These are phyloP conservation scores for Spatulosminthurus flaviceps DNA, from an alignment of 2,888 invertebrate genomes.

Conservation along the genomic window DNA sequence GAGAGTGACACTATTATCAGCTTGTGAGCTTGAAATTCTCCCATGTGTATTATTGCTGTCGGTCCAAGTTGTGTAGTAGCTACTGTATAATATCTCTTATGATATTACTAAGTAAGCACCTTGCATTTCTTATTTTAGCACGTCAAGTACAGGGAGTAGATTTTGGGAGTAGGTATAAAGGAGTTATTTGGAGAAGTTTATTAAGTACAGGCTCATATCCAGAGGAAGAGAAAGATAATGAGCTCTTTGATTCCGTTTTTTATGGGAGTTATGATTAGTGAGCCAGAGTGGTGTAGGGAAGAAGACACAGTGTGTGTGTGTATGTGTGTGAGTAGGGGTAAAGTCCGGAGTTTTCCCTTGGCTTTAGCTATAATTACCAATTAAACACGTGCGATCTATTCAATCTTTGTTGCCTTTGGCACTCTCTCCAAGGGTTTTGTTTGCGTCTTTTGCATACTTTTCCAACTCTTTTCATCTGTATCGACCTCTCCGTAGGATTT, in stretches of 20 bases:
- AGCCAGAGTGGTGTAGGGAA: neutral
- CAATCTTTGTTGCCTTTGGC: slow-evolving; percentile 27
- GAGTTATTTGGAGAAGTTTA: neutral
- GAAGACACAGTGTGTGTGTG: neutral
- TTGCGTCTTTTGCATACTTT: neutral
- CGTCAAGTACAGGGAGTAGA: neutral
- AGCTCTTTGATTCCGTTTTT: slow-evolving; percentile 11
- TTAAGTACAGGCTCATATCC: neutral
- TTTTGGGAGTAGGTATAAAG: neutral
- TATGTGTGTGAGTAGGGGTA: neutral
- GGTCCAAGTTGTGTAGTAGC: neutral
- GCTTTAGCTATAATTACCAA: slow-evolving; percentile 18
- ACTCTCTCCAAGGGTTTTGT: slow-evolving; percentile 22
- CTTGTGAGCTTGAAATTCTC: neutral
- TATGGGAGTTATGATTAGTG: slow-evolving; percentile 14
- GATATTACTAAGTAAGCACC: neutral
- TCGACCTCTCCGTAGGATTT: neutral
- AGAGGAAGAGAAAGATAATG: neutral
- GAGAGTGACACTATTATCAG: neutral
- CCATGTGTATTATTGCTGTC: slow-evolving; percentile 10
- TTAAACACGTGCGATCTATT: slow-evolving; percentile 30
- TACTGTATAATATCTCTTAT: too few relatives aligned
- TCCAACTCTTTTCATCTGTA: neutral
- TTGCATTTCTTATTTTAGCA: neutral
- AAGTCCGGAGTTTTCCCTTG: neutral